Percentiles rank a stretch among this genome's conserved stretches.
These are phyloP conservation scores for Cheilosia impressa DNA, from an alignment of 2,888 invertebrate species.

Conservation along the genomic window DNA sequence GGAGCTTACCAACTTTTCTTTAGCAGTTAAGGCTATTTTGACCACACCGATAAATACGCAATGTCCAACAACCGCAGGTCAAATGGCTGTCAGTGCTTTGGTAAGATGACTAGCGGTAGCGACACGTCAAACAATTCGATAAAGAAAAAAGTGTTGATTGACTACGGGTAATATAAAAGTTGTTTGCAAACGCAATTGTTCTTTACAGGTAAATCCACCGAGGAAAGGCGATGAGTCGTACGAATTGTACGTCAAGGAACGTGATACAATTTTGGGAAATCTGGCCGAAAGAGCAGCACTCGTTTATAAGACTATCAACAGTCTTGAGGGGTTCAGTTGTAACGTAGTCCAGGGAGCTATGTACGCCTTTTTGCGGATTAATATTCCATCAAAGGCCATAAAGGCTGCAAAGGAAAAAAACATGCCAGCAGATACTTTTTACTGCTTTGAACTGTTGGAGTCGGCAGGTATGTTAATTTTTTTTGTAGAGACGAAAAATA, in stretches of 20 bases:
- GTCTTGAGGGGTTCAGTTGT: conserved; percentile 94
- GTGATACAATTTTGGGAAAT: conserved; percentile 88
- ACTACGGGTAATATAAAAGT: conserved; percentile 84
- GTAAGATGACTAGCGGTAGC: conserved; percentile 83
- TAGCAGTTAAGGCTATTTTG: conserved; percentile 91
- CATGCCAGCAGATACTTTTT: conserved; percentile 94
- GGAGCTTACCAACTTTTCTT: conserved; percentile 95
- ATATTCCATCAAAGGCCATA: conserved; percentile 92
- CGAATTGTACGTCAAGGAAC: conserved; percentile 90
- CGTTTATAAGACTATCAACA: conserved; percentile 94
- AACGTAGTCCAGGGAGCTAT: conserved; percentile 97
- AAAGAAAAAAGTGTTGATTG: too few species aligned
- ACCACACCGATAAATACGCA: conserved; percentile 96
- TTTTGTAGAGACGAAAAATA: neutral
- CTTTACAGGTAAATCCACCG: conserved; percentile 88
- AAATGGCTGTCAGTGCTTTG: conserved; percentile 94
- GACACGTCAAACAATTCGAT: too few species aligned
- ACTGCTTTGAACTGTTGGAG: conserved; percentile 96
- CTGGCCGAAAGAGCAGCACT: conserved; percentile 91
- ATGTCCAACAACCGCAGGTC: conserved; percentile 96
- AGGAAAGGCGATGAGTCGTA: conserved; percentile 94
- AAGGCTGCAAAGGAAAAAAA: conserved; percentile 91
- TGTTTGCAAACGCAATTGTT: conserved; percentile 79
- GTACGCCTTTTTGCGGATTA: conserved; percentile 98
- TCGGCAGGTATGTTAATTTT: conserved; percentile 86